Base-by-base conservation (phyloP, 92 coral and sea anemone species). In the Scolanthus callimorphus region DNA sequence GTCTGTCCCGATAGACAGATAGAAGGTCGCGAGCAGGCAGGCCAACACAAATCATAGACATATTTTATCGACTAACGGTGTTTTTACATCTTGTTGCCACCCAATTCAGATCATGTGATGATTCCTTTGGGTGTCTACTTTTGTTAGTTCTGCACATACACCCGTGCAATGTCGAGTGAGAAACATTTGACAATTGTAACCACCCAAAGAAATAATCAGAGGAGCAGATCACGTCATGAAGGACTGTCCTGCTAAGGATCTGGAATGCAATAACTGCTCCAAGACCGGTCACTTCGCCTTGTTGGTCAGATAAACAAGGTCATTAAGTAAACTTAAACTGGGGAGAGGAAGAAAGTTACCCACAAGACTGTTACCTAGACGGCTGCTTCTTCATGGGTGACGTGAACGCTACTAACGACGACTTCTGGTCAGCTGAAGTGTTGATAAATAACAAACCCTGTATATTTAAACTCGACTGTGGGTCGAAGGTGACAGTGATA, bases 401-500 rank as follows among this genome's bases (percentile, higher is more conserved):
- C 38, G 53, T 60, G 31, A 60, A 28, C 6, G 0, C 31, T 15
- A 24, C 12, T 2, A 39, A 15, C 3, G 17, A 60, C 1, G 31
- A 60, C 4, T 30, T 57, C 67, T 67, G 74, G 74, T 67, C 54
- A 39, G 47, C 64, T 17, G 41, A 55, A 20, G 55, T 55, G 29
- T 24, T 34, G 21, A 53, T 55, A 25, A 65, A 65, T 31, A 26
- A 37, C 12, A 65, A 65, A 34, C 10, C 22, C 52, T 67, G 74
- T 20, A 27, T 34, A 37, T 55, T 67, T 54, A 67, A 67, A 41
- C 39, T 67, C 3, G 65, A 67, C 62, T 38, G 54, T 17, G 65
- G 65, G 11, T 67, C 74, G 21, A 54, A 67, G 39, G 74, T 67
- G 22, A 69, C 76, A 0, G 65, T 57, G 20, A 31, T 69, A 1